A percentile compares a stretch with the other conserved stretches of the same genome.
Conservation (phyloP, 2,888 invertebrate genomes). For the Rotaria socialis region DNA sequence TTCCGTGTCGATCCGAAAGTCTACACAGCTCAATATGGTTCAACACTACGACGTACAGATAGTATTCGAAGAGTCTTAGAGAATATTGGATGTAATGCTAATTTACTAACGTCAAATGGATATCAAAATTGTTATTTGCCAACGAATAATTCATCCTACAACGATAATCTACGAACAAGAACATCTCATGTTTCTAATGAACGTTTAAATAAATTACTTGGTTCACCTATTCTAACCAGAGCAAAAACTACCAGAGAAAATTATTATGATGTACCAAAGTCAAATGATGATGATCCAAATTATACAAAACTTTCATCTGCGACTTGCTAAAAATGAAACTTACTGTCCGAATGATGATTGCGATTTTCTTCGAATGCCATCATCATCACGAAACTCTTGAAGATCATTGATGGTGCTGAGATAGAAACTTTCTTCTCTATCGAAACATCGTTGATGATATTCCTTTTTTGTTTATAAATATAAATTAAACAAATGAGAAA, state of each 20-base stretch:
- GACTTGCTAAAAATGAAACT: background rate
- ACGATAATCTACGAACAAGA: background rate
- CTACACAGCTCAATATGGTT: conserved; percentile 18
- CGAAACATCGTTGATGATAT: background rate
- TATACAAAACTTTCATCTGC: background rate
- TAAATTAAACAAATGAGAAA: background rate
- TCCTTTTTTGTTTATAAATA: background rate
- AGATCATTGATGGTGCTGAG: background rate
- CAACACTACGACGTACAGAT: background rate
- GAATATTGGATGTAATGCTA: background rate
- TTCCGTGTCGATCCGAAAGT: background rate
- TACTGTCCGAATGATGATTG: conserved; percentile 1
- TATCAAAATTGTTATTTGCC: background rate
- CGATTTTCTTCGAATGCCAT: background rate
- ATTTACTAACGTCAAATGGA: background rate
- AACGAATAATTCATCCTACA: background rate
- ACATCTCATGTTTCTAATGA: background rate
- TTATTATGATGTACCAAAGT: background rate
- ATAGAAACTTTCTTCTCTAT: conserved; percentile 28
- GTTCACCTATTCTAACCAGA: background rate
- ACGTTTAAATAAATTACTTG: background rate
- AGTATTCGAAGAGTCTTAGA: background rate
- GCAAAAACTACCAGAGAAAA: background rate
- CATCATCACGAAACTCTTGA: conserved; percentile 11
- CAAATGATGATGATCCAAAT: background rate